Evolutionary conservation across 2,888 invertebrate genomes (phyloP).

Genomic region (Sinhomidia bicolor): DNA sequence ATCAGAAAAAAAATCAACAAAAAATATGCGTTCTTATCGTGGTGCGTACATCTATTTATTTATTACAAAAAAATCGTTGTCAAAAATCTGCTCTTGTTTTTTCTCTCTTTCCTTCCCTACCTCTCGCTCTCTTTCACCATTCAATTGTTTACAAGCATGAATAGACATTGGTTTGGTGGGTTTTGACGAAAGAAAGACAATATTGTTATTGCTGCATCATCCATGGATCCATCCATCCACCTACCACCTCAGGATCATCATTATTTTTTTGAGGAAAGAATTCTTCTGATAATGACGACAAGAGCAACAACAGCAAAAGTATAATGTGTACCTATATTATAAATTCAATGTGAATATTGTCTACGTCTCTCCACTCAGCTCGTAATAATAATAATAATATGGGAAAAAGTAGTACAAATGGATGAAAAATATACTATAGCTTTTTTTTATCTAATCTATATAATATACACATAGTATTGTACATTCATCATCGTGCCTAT

Average conservation of each 20-base stretch:
- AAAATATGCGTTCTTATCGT: not conserved
- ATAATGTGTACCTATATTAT: no score
- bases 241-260: constrained; percentile 2
- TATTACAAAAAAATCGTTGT: no score
- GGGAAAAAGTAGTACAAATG: not conserved
- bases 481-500: no score
- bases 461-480: no score
- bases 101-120: no score
- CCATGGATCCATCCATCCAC: not conserved
- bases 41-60: not conserved
- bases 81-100: constrained; percentile 5
- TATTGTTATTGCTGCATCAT: constrained; percentile 21
- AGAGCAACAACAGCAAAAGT: no score
- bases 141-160: not conserved
- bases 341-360: no score
- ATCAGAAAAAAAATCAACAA: no score
- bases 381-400: not conserved
- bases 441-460: not conserved
- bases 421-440: not conserved
- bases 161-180: not conserved
- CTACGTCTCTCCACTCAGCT: no score
- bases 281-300: no score
- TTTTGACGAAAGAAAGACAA: not conserved
- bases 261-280: not conserved
- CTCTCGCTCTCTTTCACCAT: not conserved